Base-by-base conservation (phyloP, 2,113 vertebrate genomes). In the Heloderma charlesbogerti region DNA sequence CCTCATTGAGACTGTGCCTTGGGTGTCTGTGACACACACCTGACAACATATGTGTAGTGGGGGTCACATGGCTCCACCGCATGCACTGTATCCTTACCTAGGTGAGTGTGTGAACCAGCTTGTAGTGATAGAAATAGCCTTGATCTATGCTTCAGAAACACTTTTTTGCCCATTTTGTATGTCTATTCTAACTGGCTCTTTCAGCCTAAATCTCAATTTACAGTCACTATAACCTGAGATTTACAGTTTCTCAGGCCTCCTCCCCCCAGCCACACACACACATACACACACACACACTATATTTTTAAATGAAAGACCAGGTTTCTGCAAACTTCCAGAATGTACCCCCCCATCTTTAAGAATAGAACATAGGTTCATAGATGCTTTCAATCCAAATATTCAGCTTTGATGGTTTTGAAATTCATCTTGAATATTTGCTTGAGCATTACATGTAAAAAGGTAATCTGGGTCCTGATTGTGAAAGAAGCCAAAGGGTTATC, bases 401-500 rank as follows among this genome's bases (percentile, higher is more conserved):
- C 1, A 40, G 16, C 34, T 78, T 12, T 79, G 45, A 57, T 34
- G 34, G 67, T 79, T 78, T 34, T 69, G 60, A 90, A 80, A 86
- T 72, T 48, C 43, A 66, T 74, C 34, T 37, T 85, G 83, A 85
- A 78, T 85, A 90, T 78, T 85, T 79, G 29, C 37, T 45, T 66
- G 45, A 78, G 25, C 20, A 40, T 34, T 84, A 84, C 45, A 40
- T 75, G 22, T 34, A 84, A 90, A 90, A 31, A 48, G 15, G 34
- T 78, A 82, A 82, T 54, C 88, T 71, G 20, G 54, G 9, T 54
- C 25, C 69, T 84, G 71, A 90, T 57, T 57, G 67, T 43, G 40
- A 86, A 90, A 54, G 63, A 79, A 90, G 45, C 10, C 63, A 29
- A 74, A 72, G 27, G 20, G 37, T 54, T 89, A 48, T 82, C 6